Base-by-base conservation (phyloP, 2,113 vertebrate genomes). In the Todiramphus chloris region DNA sequence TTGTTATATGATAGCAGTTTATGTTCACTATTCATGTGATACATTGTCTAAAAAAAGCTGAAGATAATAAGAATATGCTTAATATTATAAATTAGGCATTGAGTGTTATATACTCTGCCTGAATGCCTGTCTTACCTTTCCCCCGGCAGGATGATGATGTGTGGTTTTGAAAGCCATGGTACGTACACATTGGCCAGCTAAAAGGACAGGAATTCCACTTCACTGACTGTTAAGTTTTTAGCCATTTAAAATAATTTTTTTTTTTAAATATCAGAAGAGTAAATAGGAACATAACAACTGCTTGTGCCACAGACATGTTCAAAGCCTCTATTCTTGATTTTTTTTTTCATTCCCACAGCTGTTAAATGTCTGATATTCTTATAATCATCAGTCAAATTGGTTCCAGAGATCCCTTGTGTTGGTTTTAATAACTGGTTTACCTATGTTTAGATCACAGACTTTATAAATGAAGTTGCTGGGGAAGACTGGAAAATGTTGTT, bases 191-290 rank as follows among this genome's bases (percentile, higher is more conserved):
- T 37, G 98, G 98, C 89, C 97, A 96, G 46, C 55, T 98, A 84
- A 92, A 97, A 95, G 96, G 94, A 51, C 97, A 97, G 94, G 98
- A 98, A 96, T 99, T 99, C 96, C 97, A 98, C 93, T 98, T 99
- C 94, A 98, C 98, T 21, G 98, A 99, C 96, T 99, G 98, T 83
- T 98, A 99, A 66, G 97, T 98, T 96, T 99, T 99, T 90, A 99
- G 96, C 33, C 17, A 4, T 87, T 89, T 93, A 90, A 78, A 97
- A 81, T 51, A 68, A 67, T 43, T 46, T 64, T 55, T 25, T 83
- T 82, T 56, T 86, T 72, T 16, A 66, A 51, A 85, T 72, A 8
- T 81, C n/a, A 64, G 60, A 77, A 39, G 16, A 67, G 8, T 50
- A 90, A 83, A 77, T 58, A 76, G 77, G 23, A 76, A 63, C 23